These are phyloP conservation scores for Troides helena DNA, from an alignment of 2,888 invertebrate genomes.

Conservation along the genomic window DNA sequence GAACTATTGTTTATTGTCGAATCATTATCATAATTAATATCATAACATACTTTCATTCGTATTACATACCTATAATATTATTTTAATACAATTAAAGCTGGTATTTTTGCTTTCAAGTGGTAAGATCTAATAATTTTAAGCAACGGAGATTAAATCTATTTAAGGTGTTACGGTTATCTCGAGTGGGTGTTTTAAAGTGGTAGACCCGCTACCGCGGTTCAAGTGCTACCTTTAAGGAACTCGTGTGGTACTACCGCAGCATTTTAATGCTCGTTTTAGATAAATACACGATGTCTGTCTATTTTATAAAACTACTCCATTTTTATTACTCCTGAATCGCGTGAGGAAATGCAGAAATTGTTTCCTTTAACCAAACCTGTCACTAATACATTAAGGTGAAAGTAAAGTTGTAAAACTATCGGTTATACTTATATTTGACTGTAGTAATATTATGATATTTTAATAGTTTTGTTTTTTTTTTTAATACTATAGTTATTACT, in stretches of 20 bases:
- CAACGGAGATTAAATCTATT: slow-evolving; percentile 60
- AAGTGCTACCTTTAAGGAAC: slow-evolving; percentile 62
- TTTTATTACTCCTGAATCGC: background rate
- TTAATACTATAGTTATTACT: no score
- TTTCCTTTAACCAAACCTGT: background rate
- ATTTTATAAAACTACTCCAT: slow-evolving; percentile 2
- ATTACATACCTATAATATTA: background rate
- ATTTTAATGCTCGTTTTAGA: slow-evolving; percentile 16
- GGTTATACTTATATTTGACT: no score
- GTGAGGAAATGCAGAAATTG: background rate
- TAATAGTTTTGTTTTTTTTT: no score
- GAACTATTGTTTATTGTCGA: slow-evolving; percentile 32
- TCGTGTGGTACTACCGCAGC: slow-evolving; percentile 21
- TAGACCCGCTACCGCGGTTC: slow-evolving; percentile 39
- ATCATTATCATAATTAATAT: slow-evolving; percentile 32
- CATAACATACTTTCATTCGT: slow-evolving; percentile 9
- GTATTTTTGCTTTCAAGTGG: slow-evolving; percentile 60
- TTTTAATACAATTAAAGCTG: slow-evolving; percentile 28
- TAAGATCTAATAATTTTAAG: slow-evolving; percentile 62
- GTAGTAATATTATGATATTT: no score
- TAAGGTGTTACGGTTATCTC: slow-evolving; percentile 72
- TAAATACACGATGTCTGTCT: background rate
- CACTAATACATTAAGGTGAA: no score
- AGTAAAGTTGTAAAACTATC: no score
- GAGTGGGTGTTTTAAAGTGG: slow-evolving; percentile 48